These are phyloP conservation scores for Barnardius zonarius DNA, from an alignment of 2,113 vertebrate species.

Conservation along the genomic window DNA sequence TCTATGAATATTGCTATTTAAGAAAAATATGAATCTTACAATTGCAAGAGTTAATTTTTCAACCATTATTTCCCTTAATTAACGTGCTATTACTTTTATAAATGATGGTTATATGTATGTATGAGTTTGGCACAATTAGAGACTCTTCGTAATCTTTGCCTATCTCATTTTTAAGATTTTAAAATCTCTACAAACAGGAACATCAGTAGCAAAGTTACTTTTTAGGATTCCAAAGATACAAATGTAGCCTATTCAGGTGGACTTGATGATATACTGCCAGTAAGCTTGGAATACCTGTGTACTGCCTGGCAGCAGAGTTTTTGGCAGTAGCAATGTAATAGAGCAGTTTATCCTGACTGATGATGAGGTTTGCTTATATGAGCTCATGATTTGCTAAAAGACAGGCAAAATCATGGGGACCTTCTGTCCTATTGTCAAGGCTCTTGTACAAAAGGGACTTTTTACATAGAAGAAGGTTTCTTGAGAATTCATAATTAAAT, in stretches of 20 bases:
- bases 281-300: neutral
- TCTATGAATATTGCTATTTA: neutral
- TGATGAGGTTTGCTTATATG: conserved; percentile 30
- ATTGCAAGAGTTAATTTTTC: neutral
- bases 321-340: neutral
- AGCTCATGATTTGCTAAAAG: conserved; percentile 56
- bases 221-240: neutral
- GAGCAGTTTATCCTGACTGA: conserved; percentile 42
- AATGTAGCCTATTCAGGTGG: neutral
- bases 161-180: neutral
- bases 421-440: conserved; percentile 37
- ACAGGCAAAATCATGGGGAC: conserved; percentile 10
- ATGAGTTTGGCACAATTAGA: neutral
- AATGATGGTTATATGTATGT: neutral
- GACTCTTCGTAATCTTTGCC: neutral
- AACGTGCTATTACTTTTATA: neutral
- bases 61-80: neutral
- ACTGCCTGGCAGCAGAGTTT: neutral
- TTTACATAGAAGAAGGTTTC: conserved; percentile 35
- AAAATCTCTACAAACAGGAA: neutral
- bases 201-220: neutral
- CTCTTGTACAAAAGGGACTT: conserved; percentile 25
- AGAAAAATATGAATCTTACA: neutral
- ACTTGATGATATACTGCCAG: neutral
- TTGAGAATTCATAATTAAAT: conserved; percentile 68